phyloP scores from a whole-genome alignment of 2,113 vertebrate genomes.

The Burhinus bistriatus region DNA sequence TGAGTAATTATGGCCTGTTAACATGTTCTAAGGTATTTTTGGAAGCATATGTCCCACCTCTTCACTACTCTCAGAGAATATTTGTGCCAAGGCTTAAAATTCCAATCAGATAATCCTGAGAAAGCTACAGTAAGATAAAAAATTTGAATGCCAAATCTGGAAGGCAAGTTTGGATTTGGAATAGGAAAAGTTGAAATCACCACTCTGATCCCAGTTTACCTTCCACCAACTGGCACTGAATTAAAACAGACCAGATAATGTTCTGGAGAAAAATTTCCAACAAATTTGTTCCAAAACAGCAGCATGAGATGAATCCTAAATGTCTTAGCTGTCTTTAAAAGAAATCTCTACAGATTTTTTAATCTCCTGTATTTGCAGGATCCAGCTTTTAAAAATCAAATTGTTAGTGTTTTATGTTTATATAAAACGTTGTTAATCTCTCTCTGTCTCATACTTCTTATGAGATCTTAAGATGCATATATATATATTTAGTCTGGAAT shows the following conservation, averaged over 20 bases:
- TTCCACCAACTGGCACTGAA: not conserved
- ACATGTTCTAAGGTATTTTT: conserved; percentile 60
- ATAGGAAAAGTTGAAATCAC: not conserved
- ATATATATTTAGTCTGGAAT: not conserved
- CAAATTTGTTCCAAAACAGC: not conserved
- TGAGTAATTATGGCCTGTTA: conserved; percentile 59
- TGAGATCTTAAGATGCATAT: not conserved
- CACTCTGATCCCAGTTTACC: not conserved
- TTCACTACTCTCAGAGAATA: not conserved
- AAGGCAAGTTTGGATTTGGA: not conserved
- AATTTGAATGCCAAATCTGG: not conserved
- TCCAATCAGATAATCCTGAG: not conserved
- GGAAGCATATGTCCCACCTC: conserved; percentile 48
- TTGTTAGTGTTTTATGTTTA: not conserved
- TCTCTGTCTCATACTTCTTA: not conserved
- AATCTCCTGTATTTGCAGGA: not conserved
- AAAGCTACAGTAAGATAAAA: not conserved
- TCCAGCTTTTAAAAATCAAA: not conserved
- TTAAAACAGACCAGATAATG: not conserved
- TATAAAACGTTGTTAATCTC: not conserved
- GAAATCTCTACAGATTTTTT: not conserved
- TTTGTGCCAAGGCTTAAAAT: conserved; percentile 29
- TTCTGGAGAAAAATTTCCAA: not conserved
- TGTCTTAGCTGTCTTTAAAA: not conserved
- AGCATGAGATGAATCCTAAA: not conserved